These are phyloP conservation scores for Ia io DNA, from an alignment of 2,113 vertebrate genomes.

Conservation along the genomic window DNA sequence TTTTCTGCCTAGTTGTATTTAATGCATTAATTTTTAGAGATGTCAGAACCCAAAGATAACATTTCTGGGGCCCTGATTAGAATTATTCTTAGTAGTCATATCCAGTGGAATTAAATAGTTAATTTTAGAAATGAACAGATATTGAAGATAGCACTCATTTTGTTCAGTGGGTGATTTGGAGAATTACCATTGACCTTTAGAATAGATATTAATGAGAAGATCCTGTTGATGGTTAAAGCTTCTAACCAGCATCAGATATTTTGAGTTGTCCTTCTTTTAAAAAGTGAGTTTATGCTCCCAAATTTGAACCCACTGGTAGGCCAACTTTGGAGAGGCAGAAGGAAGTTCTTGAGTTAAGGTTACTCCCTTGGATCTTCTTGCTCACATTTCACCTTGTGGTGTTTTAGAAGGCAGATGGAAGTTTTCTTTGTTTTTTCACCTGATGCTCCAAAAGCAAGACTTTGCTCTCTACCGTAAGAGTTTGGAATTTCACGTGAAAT, in stretches of 20 bases:
- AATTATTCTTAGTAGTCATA: slow-evolving; percentile 42
- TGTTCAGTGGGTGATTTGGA: slow-evolving; percentile 11
- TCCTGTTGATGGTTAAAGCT: not conserved
- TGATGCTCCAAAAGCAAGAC: not conserved
- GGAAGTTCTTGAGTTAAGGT: not conserved
- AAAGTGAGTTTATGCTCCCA: slow-evolving; percentile 12
- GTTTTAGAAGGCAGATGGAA: not conserved
- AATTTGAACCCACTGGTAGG: not conserved
- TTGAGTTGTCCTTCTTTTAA: not conserved
- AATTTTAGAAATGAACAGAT: slow-evolving; percentile 46
- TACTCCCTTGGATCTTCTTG: not conserved
- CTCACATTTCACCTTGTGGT: not conserved
- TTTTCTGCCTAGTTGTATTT: slow-evolving; percentile 42
- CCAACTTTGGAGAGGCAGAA: not conserved
- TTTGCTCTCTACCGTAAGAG: not conserved
- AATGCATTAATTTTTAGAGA: slow-evolving; percentile 23
- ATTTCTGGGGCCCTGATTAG: not conserved
- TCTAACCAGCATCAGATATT: not conserved
- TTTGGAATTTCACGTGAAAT: slow-evolving; percentile 32
- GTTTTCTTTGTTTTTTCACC: slow-evolving; percentile 4
- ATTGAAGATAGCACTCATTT: not conserved
- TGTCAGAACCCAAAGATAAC: not conserved
- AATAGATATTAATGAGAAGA: not conserved
- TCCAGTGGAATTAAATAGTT: not conserved
- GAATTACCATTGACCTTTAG: slow-evolving; percentile 37